Evolutionary conservation across 1,140 invertebrate genomes (phyloP), one percentile per base, ranked within the genome.

Genomic region (Brachionus koreanus): DNA sequence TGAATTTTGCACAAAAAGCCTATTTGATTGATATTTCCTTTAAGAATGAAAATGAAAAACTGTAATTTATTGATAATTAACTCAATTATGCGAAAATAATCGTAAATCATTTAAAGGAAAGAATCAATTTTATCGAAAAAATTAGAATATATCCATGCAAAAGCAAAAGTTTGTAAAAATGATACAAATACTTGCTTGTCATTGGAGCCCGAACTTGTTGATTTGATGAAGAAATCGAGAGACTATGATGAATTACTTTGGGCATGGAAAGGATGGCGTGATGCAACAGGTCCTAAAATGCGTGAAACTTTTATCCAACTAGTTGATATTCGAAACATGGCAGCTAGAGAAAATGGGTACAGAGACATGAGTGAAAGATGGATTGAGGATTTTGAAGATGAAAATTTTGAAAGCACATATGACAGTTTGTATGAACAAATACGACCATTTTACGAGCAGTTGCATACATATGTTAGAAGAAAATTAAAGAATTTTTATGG

Each of bases 391-490:
- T 88, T 86, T 75, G 86, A 86, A 63, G 69, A 85, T 4, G 85
- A 85, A 5, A 72, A 86, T 12, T 69, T 88, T 25, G 85, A 86
- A 42, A 52, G 69, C 25, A 84, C 84, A 57, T 82, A 83, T 16
- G 83, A 85, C 16, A 43, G 81, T 5, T 49, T 88, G 37, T 87
- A 85, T 84, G 6, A 72, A 7, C 83, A 86, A 39, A 77, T 88
- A 9, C 83, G 83, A 23, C 87, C 87, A 33, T 35, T 88, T 5
- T 88, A 88, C 63, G 49, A 85, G 19, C 84, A 88, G 52, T 83
- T 88, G 7, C 88, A 88, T 67, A 86, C 86, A 0, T 88, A 87
- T 83, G 87, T 88, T 25, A 72, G 87, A 57, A 52, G 82, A 5
- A 85, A 84, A 49, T 83, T 88, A 25, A 82, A 43, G 57, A 16